These are phyloP conservation scores for Thalassoma bifasciatum DNA, from an alignment of 2,113 vertebrate genomes.

Conservation along the genomic window DNA sequence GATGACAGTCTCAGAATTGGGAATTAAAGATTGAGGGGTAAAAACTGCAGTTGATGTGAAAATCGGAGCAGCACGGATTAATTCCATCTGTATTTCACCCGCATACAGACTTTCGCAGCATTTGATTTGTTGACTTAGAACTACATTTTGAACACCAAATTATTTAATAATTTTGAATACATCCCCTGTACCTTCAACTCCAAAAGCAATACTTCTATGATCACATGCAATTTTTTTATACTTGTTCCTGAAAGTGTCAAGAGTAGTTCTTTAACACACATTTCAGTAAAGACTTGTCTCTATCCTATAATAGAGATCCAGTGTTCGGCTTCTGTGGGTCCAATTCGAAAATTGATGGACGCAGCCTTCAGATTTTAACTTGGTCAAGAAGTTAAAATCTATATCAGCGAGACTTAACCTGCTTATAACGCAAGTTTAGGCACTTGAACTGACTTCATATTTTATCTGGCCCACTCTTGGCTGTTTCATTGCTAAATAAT, in stretches of 20 bases:
- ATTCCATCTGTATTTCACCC: neutral
- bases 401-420: slow-evolving; percentile 8
- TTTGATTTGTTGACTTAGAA: slow-evolving; percentile 8
- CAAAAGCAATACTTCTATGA: neutral
- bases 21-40: neutral
- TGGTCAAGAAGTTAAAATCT: neutral
- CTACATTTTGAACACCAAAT: neutral
- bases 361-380: neutral
- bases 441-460: neutral
- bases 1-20: slow-evolving; percentile 10
- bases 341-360: neutral
- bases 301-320: neutral
- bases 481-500: neutral
- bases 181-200: neutral
- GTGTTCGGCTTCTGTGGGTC: neutral
- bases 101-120: no score
- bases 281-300: neutral
- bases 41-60: neutral
- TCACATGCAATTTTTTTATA: neutral
- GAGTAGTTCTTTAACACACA: neutral
- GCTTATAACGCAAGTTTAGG: neutral
- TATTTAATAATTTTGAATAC: neutral
- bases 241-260: neutral
- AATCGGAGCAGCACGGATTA: neutral
- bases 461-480: slow-evolving; percentile 12